Conservation (phyloP, 2,888 invertebrate species). For the Acanthosepion esculentum region DNA sequence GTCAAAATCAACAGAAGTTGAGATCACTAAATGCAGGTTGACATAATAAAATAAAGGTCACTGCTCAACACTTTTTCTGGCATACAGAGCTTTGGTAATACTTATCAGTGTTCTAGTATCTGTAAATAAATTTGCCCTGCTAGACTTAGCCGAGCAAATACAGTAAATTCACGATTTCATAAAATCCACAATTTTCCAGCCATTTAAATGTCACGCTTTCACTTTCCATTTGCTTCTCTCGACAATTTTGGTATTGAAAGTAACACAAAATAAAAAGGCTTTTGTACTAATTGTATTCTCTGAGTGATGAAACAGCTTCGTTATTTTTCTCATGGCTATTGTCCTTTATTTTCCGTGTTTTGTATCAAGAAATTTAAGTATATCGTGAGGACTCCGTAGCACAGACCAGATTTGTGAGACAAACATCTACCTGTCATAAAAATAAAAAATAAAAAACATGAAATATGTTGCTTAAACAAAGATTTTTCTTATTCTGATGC, state of each 20-base stretch:
- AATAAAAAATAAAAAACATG: background rate
- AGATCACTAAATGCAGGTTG: too few species aligned
- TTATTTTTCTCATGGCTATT: background rate
- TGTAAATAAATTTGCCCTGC: too few species aligned
- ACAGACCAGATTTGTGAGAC: constrained; percentile 63
- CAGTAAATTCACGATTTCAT: too few species aligned
- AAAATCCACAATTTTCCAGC: too few species aligned
- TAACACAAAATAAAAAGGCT: background rate
- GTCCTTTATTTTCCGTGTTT: constrained; percentile 42
- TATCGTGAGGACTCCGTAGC: constrained; percentile 59
- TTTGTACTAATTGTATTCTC: background rate
- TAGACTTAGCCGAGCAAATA: too few species aligned
- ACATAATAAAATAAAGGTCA: too few species aligned
- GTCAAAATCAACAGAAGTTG: too few species aligned
- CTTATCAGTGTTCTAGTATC: too few species aligned
- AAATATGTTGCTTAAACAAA: background rate
- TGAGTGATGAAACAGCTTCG: background rate
- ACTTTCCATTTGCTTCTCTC: background rate
- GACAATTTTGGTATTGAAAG: background rate
- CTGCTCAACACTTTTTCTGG: too few species aligned
- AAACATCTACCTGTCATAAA: constrained; percentile 60
- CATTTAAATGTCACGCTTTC: background rate
- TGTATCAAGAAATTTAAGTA: constrained; percentile 58
- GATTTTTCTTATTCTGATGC: too few species aligned
- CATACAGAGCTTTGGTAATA: too few species aligned